Percentiles rank a stretch among this genome's conserved stretches.
These are phyloP conservation scores for Chloroceryle inda DNA, from an alignment of 2,797 vertebrate genomes.

Conservation along the genomic window DNA sequence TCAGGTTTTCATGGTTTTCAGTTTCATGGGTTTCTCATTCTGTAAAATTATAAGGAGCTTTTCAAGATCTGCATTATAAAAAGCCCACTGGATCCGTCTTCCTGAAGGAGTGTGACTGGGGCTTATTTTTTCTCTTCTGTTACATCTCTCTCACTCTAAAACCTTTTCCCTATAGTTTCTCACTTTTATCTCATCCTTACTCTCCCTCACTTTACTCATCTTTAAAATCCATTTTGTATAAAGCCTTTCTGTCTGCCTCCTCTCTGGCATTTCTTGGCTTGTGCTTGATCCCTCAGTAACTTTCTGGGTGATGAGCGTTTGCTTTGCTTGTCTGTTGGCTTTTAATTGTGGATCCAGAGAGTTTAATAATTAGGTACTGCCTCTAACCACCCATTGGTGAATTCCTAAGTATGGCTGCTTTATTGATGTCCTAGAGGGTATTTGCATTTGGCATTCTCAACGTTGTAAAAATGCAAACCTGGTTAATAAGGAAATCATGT, in stretches of 20 bases:
- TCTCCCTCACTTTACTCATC: neutral
- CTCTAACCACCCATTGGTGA: neutral
- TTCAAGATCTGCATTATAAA: neutral
- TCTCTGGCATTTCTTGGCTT: neutral
- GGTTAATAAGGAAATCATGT: slow-evolving; percentile 50
- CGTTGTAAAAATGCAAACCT: slow-evolving; percentile 11
- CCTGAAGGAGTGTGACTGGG: neutral
- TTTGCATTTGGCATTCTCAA: slow-evolving; percentile 50
- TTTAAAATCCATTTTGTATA: slow-evolving; percentile 30
- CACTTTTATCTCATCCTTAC: neutral
- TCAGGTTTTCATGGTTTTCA: neutral
- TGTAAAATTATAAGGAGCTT: slow-evolving; percentile 13
- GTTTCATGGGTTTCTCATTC: fast-evolving
- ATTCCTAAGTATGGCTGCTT: neutral
- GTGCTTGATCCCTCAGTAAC: neutral
- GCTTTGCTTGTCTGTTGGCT: slow-evolving; percentile 42
- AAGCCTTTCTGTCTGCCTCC: neutral
- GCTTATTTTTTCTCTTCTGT: neutral
- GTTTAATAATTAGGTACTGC: slow-evolving; percentile 31
- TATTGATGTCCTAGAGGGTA: slow-evolving; percentile 3
- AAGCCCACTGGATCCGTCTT: neutral
- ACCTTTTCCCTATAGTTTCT: neutral
- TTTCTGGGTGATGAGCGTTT: neutral
- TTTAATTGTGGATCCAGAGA: slow-evolving; percentile 40
- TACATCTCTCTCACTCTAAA: neutral